A percentile compares a stretch with the other conserved stretches of the same genome.
Conservation (phyloP, 2,113 vertebrate genomes). For the Antennarius striatus region DNA sequence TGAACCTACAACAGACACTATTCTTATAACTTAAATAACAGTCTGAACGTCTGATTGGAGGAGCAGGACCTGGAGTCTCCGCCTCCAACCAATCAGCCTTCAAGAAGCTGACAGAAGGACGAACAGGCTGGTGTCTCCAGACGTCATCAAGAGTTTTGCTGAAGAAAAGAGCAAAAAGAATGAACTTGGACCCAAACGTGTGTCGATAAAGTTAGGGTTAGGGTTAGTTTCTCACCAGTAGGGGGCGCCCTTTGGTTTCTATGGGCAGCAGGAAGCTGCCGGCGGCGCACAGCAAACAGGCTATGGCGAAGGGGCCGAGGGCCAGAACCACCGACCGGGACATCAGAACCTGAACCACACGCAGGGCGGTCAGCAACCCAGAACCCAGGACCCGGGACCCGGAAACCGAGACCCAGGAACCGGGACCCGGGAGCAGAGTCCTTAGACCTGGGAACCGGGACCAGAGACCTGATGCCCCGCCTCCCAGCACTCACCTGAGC, state of each 20-base stretch:
- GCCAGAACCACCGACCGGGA: slow-evolving; percentile 83
- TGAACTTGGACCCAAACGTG: neutral
- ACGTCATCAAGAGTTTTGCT: slow-evolving; percentile 73
- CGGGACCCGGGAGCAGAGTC: too few species aligned
- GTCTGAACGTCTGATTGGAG: too few species aligned
- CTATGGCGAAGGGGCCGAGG: slow-evolving; percentile 83
- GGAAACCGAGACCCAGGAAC: too few species aligned
- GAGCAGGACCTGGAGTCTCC: too few species aligned
- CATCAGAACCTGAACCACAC: slow-evolving; percentile 86
- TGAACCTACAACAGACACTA: too few species aligned
- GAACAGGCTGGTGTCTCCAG: too few species aligned
- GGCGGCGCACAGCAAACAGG: slow-evolving; percentile 83
- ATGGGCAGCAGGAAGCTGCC: slow-evolving; percentile 87
- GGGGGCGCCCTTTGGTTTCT: slow-evolving; percentile 90
- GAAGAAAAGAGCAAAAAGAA: slow-evolving; percentile 31
- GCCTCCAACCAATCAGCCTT: too few species aligned
- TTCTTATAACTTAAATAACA: too few species aligned
- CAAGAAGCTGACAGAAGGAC: too few species aligned
- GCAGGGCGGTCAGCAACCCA: too few species aligned
- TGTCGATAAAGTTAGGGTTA: too few species aligned
- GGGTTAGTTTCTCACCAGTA: slow-evolving; percentile 86
- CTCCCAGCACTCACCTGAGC: slow-evolving; percentile 65
- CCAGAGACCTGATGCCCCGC: neutral
- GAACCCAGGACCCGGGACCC: neutral
- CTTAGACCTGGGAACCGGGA: too few species aligned